Evolutionary conservation across 1,140 invertebrate genomes (phyloP).

Genomic region (Nasonia longicornis): DNA sequence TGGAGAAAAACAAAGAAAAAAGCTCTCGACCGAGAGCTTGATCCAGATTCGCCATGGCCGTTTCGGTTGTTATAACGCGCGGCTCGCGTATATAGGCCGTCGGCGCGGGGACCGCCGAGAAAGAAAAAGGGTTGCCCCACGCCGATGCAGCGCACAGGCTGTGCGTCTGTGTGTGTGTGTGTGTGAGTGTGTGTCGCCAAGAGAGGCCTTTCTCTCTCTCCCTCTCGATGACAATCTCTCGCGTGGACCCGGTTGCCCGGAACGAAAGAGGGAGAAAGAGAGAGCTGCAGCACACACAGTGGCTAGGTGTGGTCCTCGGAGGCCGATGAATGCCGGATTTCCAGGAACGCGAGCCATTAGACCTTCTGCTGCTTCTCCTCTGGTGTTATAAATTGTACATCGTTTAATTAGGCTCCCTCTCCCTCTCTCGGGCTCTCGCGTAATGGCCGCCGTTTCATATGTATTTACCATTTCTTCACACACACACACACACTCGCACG

Average conservation of each 20-base stretch:
- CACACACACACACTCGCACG: neutral
- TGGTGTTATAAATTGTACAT: conserved; percentile 71
- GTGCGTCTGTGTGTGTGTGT: neutral
- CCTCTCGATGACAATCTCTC: conserved; percentile 56
- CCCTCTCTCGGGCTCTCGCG: neutral
- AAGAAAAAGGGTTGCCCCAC: conserved; percentile 10
- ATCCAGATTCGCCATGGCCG: conserved; percentile 16
- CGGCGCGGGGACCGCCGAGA: neutral
- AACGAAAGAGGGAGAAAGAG: conserved; percentile 29
- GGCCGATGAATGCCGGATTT: conserved; percentile 61
- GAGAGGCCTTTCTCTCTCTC: conserved; percentile 10
- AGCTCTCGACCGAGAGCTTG: neutral
- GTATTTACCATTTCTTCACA: conserved; percentile 10
- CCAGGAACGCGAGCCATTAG: conserved; percentile 70
- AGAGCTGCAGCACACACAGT: neutral
- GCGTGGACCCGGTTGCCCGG: conserved; percentile 47
- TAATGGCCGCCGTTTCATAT: neutral
- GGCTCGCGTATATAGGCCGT: neutral
- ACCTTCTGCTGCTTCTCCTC: conserved; percentile 67
- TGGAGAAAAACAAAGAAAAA: conserved; percentile 1
- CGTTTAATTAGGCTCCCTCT: conserved; percentile 68
- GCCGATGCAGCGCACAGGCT: neutral
- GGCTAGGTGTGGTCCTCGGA: conserved; percentile 67
- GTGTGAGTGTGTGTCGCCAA: conserved; percentile 18
- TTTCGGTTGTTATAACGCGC: neutral